Evolutionary conservation across 2,797 vertebrate species (phyloP), one percentile per base, ranked within the genome.

Genomic region (Limnodromus scolopaceus): DNA sequence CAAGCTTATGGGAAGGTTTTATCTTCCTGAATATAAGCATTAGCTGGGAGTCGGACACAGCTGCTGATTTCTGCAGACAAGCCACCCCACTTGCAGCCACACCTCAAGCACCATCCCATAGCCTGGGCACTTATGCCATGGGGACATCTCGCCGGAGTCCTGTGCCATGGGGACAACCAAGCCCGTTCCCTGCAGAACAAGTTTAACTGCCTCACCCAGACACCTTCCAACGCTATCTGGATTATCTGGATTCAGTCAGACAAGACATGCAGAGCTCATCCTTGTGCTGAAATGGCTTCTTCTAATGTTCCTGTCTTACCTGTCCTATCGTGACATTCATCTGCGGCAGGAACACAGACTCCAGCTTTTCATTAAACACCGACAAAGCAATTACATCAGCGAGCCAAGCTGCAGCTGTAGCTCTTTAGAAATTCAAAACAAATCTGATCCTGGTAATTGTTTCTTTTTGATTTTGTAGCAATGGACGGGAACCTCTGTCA

Each of bases 161-260:
- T 3, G 0, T 71, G 49, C 80, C 51, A 36, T 10, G 14, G 51
- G 17, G 16, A 70, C 51, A 92, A 3, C 39, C n/a, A 64, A 93
- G 63, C 51, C 28, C 1, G 0, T 53, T 92, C 46, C 74, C 30
- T 0, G 0, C 38, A 66, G 60, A 93, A 72, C 80, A 41, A 43
- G 91, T 72, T 87, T 8, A 70, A 20, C 60, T 87, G 39, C 94
- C 87, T 81, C 51, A 45, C 43, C 27, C 77, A 80, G 86, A 70
- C 60, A 66, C 79, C 25, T 79, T 79, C 58, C 0, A 1, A 87
- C 0, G 4, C 39, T 70, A 6, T 2, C 0, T 7, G 68, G 43
- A 77, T 91, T 87, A 89, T 77, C 83, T 85, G n/a, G 48, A 68
- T 78, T 84, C 65, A 36, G 1, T 88, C 69, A 90, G 20, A 83